Conservation (phyloP, 2,113 vertebrate species). For the Gadus chalcogrammus region DNA sequence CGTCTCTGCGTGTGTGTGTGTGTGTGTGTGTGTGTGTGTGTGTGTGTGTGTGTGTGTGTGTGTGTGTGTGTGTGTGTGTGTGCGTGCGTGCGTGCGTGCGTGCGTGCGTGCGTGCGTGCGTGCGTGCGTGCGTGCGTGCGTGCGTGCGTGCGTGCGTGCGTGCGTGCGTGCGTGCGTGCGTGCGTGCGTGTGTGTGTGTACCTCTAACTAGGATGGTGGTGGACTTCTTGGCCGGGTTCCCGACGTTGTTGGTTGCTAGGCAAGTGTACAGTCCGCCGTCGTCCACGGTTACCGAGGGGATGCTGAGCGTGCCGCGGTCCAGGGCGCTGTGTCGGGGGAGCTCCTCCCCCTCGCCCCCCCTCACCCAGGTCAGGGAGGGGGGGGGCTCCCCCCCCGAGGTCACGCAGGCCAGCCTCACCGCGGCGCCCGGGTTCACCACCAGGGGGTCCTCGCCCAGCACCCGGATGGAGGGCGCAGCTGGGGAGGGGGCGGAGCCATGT, state of each 20-base stretch:
- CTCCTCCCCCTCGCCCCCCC: constrained; percentile 38
- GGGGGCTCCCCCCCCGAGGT: constrained; percentile 47
- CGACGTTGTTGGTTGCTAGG: constrained; percentile 61
- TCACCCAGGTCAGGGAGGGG: constrained; percentile 46
- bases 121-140: background rate
- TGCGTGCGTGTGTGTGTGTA: constrained; percentile 18
- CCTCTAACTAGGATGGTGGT: constrained; percentile 58
- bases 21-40: too few species aligned
- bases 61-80: constrained; percentile 1
- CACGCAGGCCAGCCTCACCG: constrained; percentile 47
- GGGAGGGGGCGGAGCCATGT: background rate
- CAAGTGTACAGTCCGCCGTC: constrained; percentile 60
- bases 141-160: background rate
- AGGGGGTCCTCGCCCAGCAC: constrained; percentile 58
- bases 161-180: background rate
- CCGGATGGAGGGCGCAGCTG: constrained; percentile 55
- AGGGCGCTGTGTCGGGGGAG: constrained; percentile 46
- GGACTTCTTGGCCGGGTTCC: constrained; percentile 53
- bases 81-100: too few species aligned
- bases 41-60: background rate
- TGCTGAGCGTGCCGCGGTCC: constrained; percentile 46
- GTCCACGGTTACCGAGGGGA: constrained; percentile 39
- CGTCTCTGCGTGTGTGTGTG: too few species aligned
- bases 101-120: background rate
- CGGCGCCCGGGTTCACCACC: constrained; percentile 57